phyloP scores from a whole-genome alignment of 2,113 vertebrate genomes.

The Passer montanus region DNA sequence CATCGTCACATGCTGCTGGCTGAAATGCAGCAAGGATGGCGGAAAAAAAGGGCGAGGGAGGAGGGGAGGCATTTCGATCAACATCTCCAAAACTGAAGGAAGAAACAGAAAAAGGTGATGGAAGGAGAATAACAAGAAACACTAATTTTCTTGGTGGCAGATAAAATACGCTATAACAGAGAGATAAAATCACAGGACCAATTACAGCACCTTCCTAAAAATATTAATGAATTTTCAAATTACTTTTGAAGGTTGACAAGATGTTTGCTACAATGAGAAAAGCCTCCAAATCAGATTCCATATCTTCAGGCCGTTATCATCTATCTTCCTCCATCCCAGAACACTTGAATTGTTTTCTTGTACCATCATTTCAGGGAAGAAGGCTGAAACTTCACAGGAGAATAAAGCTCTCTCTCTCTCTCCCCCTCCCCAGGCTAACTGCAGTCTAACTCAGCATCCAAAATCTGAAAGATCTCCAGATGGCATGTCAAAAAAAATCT shows the following conservation, averaged over 20 bases:
- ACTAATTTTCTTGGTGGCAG: neutral
- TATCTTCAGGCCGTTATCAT: neutral
- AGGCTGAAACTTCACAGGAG: neutral
- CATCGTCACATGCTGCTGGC: constrained; percentile 83
- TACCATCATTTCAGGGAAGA: neutral
- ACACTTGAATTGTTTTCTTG: neutral
- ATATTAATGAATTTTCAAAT: neutral
- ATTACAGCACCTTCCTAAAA: neutral
- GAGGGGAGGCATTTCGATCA: constrained; percentile 85
- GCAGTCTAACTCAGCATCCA: neutral
- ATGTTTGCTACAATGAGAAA: neutral
- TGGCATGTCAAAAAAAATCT: neutral
- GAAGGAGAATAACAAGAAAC: neutral
- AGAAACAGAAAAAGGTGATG: neutral
- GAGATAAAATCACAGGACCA: neutral
- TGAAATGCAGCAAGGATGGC: constrained; percentile 96
- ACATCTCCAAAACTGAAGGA: constrained; percentile 82
- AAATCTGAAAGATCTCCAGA: neutral
- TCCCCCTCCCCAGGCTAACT: fast-evolving
- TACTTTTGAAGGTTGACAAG: neutral
- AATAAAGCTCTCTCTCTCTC: neutral
- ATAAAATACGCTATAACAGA: neutral
- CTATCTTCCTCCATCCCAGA: neutral
- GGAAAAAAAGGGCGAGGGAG: constrained; percentile 93
- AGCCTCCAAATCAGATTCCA: neutral